phyloP scores from a whole-genome alignment of 2,888 invertebrate species.

The Metalampra italica region DNA sequence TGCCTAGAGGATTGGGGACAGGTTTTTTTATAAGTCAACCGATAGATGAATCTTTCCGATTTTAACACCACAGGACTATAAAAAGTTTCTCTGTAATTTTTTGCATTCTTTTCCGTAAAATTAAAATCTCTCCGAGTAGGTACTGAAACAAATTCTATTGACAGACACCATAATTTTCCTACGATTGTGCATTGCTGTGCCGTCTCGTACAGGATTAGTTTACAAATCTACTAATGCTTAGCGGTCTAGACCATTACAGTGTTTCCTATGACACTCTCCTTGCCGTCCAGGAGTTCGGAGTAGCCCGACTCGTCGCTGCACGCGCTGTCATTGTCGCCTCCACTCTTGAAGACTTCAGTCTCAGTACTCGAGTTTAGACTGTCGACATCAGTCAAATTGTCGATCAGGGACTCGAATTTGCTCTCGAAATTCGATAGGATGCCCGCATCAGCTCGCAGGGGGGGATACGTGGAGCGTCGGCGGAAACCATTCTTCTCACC shows the following conservation, averaged over 20 bases:
- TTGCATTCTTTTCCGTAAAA: too few species aligned
- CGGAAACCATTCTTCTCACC: slow-evolving; percentile 68
- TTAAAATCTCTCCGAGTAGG: too few species aligned
- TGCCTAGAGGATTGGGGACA: too few species aligned
- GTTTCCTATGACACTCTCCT: slow-evolving; percentile 69
- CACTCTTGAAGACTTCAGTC: slow-evolving; percentile 69
- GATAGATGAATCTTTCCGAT: too few species aligned
- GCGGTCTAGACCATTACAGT: slow-evolving; percentile 67
- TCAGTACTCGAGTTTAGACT: slow-evolving; percentile 61
- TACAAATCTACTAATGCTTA: slow-evolving; percentile 7
- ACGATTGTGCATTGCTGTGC: slow-evolving; percentile 31
- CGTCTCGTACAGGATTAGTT: slow-evolving; percentile 16
- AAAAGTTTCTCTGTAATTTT: too few species aligned
- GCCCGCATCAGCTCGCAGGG: slow-evolving; percentile 44
- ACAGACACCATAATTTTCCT: slow-evolving; percentile 22
- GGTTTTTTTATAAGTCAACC: too few species aligned
- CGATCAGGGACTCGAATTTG: slow-evolving; percentile 65
- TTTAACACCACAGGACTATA: too few species aligned
- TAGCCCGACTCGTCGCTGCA: slow-evolving; percentile 95
- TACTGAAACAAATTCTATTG: not conserved
- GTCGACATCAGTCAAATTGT: slow-evolving; percentile 60
- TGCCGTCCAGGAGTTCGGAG: slow-evolving; percentile 83
- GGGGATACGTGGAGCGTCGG: slow-evolving; percentile 68
- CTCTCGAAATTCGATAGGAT: slow-evolving; percentile 49
- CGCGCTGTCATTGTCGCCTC: slow-evolving; percentile 86